Percentiles rank a stretch among this genome's conserved stretches.
Conservation (phyloP, 2,888 invertebrate genomes). For the Lithophane socia region DNA sequence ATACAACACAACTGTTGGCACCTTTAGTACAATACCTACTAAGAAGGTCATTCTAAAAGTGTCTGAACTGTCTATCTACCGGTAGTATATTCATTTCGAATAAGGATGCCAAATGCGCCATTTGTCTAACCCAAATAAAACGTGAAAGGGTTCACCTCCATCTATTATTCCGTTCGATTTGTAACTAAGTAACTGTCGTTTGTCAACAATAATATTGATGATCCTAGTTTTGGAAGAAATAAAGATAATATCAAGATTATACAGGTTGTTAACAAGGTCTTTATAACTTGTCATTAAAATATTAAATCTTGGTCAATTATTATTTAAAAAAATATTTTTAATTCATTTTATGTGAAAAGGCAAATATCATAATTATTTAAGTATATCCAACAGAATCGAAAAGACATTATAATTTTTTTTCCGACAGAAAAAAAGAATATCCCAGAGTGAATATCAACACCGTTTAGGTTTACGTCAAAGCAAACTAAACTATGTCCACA, state of each 20-base stretch:
- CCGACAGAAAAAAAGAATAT: background rate
- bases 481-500: slow-evolving; percentile 19
- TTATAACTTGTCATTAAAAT: background rate
- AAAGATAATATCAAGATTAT: background rate
- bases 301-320: background rate
- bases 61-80: slow-evolving; percentile 17
- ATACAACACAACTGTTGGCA: background rate
- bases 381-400: background rate
- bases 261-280: background rate
- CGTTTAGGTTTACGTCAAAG: slow-evolving; percentile 16
- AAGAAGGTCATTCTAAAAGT: slow-evolving; percentile 20
- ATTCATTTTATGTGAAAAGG: background rate
- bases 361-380: background rate
- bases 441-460: background rate
- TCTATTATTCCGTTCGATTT: slow-evolving; percentile 53
- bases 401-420: background rate
- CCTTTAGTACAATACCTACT: background rate
- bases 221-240: slow-evolving; percentile 16
- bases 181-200: slow-evolving; percentile 41
- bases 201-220: slow-evolving; percentile 38
- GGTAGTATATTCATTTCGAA: slow-evolving; percentile 46
- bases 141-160: slow-evolving; percentile 57
- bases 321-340: background rate
- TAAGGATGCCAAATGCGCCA: slow-evolving; percentile 39
- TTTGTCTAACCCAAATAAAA: slow-evolving; percentile 58